Base-by-base conservation (phyloP, 2,888 invertebrate species). In the Morpho helenor region DNA sequence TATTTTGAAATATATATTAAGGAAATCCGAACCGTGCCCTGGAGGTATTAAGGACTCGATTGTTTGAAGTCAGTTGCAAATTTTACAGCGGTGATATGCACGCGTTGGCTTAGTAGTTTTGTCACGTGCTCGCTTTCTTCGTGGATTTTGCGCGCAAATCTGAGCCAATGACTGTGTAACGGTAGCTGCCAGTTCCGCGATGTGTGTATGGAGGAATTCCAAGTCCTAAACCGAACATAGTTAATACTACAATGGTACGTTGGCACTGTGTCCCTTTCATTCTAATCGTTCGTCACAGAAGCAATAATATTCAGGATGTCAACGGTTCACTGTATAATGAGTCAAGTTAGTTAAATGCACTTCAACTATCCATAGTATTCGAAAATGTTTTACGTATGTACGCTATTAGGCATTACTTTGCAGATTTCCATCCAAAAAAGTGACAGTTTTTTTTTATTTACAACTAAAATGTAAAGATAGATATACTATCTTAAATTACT, bases 41-140 rank as follows among this genome's bases (percentile, higher is more conserved):
- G 54, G 60, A 64, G 61, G 69, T 50, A 66, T 66, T 75, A 84
- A 67, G 68, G 70, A 63, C 68, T 51, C 55, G 56, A 65, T 64
- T 63, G 59, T 61, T 47, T 50, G 57, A 49, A 57, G 59, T 55
- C 53, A 61, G 54, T 65, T 60, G 68, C 63, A 68, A 61, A 66
- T 63, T 67, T 65, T 59, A 60, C 64, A 60, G 66, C 61, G 60
- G 64, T 59, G 62, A 64, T 67, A 69, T 76, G 73, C 76, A 80
- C 76, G 77, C 79, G 72, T 75, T 67, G 67, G 67, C 75, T 87
- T 77, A 68, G 77, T 71, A 88, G 78, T 76, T 79, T 61, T 72
- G 80, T 86, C 89, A 88, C 87, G 89, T 78, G 79, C 81, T 73
- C 80, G 87, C 88, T 88, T 88, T 88, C 89, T 87, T 88, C 82